Base-by-base conservation (phyloP, 2,888 invertebrate species). In the Orgyia antiqua region DNA sequence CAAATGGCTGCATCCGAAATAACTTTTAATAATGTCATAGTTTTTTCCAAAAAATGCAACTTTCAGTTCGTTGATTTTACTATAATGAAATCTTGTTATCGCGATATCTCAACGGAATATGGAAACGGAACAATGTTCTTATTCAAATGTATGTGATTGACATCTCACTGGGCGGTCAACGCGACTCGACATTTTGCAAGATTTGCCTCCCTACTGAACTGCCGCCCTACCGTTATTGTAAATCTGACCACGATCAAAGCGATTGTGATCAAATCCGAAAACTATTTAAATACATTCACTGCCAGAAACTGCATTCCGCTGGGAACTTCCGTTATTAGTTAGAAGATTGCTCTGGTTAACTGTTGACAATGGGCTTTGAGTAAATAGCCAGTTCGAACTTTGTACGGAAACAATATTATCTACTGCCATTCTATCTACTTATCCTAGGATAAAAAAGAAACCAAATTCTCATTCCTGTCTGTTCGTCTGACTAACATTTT, bases 141-240 rank as follows among this genome's bases (percentile, higher is more conserved):
- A 83, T 84, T 84, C 75, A 84, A 84, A 84, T 75, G 68, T 56
- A 33, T 55, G 64, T 80, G 83, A 84, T 84, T 84, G 84, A 84
- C 84, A 82, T 80, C 80, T 73, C 84, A 53, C 74, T 75, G 56
- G 84, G 84, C 75, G 84, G 83, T 75, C 83, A 78, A 63, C 57
- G 39, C 41, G 34, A 42, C 32, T 37, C 47, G 44, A 39, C 56
- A 38, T 53, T 61, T 59, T 45, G 51, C 58, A 51, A 56, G 56
- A 56, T 48, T 55, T 59, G 45, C 55, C 45, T 57, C 63, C 56
- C 60, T 57, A 32, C 49, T 17, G 24, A 10, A 5, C 27, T 29
- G 29, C 10, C 23, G 45, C 37, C 62, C 68, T 65, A 61, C 64
- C 62, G 47, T 46, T 51, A 73, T 82, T 82, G 77, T 82, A 57